Base-by-base conservation (phyloP, 2,797 vertebrate species). In the Sebastes nivosus region DNA sequence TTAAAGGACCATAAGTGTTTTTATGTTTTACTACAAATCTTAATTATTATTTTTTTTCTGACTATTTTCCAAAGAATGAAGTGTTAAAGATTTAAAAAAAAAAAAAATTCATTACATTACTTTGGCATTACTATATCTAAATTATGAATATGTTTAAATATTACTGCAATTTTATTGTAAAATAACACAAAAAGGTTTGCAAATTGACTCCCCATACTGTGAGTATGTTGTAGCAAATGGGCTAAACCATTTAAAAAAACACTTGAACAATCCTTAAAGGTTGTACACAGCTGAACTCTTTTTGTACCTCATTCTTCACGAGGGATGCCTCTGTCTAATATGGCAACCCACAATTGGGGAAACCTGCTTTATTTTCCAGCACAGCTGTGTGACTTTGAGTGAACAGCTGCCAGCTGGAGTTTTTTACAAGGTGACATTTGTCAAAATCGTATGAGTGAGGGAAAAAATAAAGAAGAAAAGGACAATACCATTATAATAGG, bases 381-480 rank as follows among this genome's bases (percentile, higher is more conserved):
- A 64, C 87, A 93, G 87, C 85, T 86, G 80, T 82, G 71, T 72
- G 69, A 79, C 64, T 89, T 86, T 90, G 60, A 91, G 68, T 54
- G 61, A 87, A 59, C 73, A 30, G 55, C 81, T 80, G 58, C 54
- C 66, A 36, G 64, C 46, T 87, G 85, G 79, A 86, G 61, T 80
- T 87, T 91, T 89, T 89, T 72, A 82, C 82, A 83, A 84, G 88
- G 82, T 87, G 81, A 87, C 89, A 88, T 93, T 94, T 83, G 79
- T 91, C 87, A 86, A 69, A 88, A 78, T 66, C 27, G 20, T 30
- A 10, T 68, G 34, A 83, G 46, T 71, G 55, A 24, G 64, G 22
- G 30, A 1, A 46, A 67, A 52, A 76, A 67, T 57, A 32, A 22
- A 77, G 72, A 59, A 54, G 11, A 60, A 58, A 46, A 82, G 54